Base-by-base conservation (phyloP, 2,888 invertebrate genomes). In the Calliphora vomitoria region DNA sequence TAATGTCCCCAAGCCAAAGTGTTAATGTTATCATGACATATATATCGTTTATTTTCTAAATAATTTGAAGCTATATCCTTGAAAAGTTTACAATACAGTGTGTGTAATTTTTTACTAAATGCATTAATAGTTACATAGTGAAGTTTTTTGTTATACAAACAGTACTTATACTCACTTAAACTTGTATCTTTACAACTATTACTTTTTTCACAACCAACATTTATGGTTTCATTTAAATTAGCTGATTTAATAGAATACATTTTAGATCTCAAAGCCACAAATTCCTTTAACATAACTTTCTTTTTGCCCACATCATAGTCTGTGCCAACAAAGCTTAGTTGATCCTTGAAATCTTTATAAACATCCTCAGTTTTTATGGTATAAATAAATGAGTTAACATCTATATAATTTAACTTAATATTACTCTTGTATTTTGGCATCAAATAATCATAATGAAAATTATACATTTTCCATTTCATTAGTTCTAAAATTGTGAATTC, bases 391-490 rank as follows among this genome's bases (percentile, higher is more conserved):
- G 47, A 82, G n/a, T 86, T 82, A 66, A 76, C 81, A 50, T 89
- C 85, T 62, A 84, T 76, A 74, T 85, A 79, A 71, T 86, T 81
- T 55, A 87, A 38, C 18, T 20, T 1, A 3, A 83, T 8, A 18
- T 82, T 79, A 8, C 20, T 13, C 0, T 15, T 25, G 41, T 58
- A 86, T 72, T 84, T 84, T 31, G 66, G 66, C 18, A 68, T 53
- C 25, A 88, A 84, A 60, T 82, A 81, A 18, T 79, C 62, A 18
- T 87, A 85, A 66, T 89, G 87, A 53, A 89, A 89, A 10, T 85
- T 71, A 55, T 89, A 89, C 53, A 89, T 74, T 69, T 60, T 47
- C 8, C 41, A 82, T 76, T 89, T 89, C 10, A 80, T 81, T 15
- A 89, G 71, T 11, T 90, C 89, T 5, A 85, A 66, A 25, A 90